These are phyloP conservation scores for Hemichromis elongatus DNA, from an alignment of 2,113 vertebrate genomes.

Conservation along the genomic window DNA sequence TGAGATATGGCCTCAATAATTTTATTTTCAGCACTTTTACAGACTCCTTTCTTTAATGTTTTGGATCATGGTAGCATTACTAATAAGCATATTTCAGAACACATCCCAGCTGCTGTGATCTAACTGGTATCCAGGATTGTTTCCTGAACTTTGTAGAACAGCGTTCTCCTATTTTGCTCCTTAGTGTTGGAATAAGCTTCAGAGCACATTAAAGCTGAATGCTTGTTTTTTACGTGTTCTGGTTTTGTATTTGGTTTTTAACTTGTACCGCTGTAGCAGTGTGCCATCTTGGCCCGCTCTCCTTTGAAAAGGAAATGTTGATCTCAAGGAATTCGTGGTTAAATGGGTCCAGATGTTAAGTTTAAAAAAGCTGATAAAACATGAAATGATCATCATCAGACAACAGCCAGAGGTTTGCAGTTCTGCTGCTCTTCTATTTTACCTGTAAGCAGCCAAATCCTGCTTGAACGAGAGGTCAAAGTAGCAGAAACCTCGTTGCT, in stretches of 20 bases:
- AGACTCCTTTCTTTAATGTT: neutral
- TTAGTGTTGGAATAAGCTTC: neutral
- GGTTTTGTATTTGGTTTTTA: neutral
- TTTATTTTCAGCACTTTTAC: neutral
- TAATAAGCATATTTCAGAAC: neutral
- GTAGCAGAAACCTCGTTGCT: neutral
- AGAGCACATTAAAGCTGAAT: neutral
- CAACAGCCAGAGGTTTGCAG: neutral
- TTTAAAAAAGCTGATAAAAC: neutral
- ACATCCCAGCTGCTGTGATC: neutral
- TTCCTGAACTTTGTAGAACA: neutral
- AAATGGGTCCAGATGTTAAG: neutral
- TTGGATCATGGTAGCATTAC: neutral
- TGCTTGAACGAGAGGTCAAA: neutral
- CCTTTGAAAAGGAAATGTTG: neutral
- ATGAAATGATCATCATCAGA: neutral
- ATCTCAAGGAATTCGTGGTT: neutral
- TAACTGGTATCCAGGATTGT: accelerated
- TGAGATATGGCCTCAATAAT: neutral
- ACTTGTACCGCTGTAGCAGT: too few relatives aligned
- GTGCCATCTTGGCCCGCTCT: neutral
- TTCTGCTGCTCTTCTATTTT: neutral
- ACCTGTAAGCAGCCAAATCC: neutral
- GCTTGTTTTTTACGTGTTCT: neutral
- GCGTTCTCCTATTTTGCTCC: neutral